Evolutionary conservation across 1,140 invertebrate species (phyloP).

Genomic region (Hycleus phaleratus): DNA sequence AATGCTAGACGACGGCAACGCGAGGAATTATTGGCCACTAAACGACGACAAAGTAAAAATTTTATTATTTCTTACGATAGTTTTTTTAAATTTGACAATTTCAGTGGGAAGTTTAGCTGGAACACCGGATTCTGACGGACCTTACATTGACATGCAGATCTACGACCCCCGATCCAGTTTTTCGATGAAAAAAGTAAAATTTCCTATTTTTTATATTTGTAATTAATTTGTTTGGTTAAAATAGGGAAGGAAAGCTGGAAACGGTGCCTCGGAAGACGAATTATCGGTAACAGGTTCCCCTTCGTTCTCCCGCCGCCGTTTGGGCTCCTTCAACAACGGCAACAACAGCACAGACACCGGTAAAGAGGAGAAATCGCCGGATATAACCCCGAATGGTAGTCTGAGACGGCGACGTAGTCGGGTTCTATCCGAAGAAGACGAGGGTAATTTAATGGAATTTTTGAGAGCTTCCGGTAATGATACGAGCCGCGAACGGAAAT

Average conservation of each 20-base stretch:
- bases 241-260: conserved; percentile 25
- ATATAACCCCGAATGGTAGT: conserved; percentile 84
- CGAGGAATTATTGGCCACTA: conserved; percentile 66
- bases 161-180: conserved; percentile 62
- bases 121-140: conserved; percentile 65
- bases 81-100: conserved; percentile 21
- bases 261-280: conserved; percentile 52
- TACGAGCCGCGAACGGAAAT: conserved; percentile 63
- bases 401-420: conserved; percentile 70
- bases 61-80: neutral
- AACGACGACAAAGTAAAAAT: conserved; percentile 51
- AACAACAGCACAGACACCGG: conserved; percentile 40
- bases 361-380: conserved; percentile 66
- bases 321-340: conserved; percentile 53
- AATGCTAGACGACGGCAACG: conserved; percentile 63
- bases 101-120: conserved; percentile 58
- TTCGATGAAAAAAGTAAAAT: conserved; percentile 27
- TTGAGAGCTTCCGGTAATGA: conserved; percentile 66
- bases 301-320: conserved; percentile 52
- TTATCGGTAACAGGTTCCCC: conserved; percentile 57
- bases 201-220: neutral
- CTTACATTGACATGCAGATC: conserved; percentile 54
- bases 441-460: conserved; percentile 79
- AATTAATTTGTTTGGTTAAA: conserved; percentile 8
- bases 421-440: conserved; percentile 76